Percentiles rank a stretch among this genome's conserved stretches.
phyloP scores from a whole-genome alignment of 2,113 vertebrate genomes.

The Syrrhaptes paradoxus region DNA sequence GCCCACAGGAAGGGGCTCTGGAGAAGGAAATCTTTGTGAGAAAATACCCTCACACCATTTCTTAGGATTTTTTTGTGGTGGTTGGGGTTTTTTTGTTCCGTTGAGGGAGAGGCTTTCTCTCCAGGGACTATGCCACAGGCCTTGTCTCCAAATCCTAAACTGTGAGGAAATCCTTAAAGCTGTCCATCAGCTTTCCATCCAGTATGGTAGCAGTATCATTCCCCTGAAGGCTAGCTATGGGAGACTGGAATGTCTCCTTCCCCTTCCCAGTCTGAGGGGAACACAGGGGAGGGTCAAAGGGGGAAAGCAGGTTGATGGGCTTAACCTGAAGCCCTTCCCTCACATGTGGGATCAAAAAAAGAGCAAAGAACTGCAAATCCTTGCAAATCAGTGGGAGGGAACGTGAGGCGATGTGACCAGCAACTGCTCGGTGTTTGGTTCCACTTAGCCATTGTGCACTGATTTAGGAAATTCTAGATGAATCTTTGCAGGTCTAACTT shows the following conservation, averaged over 20 bases:
- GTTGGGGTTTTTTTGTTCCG: background rate
- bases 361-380: too few relatives aligned
- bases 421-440: background rate
- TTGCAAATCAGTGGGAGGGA: background rate
- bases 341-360: background rate
- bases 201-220: background rate
- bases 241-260: background rate
- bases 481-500: background rate
- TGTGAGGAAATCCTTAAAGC: background rate
- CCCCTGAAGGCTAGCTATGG: background rate
- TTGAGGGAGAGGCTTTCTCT: background rate
- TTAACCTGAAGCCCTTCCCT: background rate
- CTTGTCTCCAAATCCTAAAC: background rate
- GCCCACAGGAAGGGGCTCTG: constrained; percentile 15
- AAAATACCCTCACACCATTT: background rate
- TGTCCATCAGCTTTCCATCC: background rate
- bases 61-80: background rate
- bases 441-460: background rate
- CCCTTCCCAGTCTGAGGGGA: background rate
- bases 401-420: background rate
- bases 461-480: background rate
- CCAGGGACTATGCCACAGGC: background rate
- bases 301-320: background rate
- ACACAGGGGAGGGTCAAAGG: background rate
- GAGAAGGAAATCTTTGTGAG: background rate